phyloP scores from a whole-genome alignment of 2,113 vertebrate genomes.

The Aptenodytes patagonicus region DNA sequence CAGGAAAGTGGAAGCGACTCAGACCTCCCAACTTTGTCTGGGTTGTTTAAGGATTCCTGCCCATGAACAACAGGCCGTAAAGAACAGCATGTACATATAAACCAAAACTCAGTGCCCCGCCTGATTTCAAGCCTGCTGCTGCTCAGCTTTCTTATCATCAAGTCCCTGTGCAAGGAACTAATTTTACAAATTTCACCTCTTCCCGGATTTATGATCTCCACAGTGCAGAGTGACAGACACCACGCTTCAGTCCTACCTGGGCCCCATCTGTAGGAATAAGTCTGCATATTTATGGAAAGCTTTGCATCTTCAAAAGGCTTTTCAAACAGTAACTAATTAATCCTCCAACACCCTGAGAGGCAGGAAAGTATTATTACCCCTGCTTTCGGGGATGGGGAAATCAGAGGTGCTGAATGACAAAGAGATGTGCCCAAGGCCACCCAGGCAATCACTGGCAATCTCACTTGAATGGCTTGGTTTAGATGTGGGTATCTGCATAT shows the following conservation, averaged over 20 bases:
- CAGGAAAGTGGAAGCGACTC: neutral
- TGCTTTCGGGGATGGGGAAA: conserved; percentile 32
- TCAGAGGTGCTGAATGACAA: conserved; percentile 41
- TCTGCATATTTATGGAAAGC: neutral
- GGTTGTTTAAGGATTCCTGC: neutral
- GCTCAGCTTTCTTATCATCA: neutral
- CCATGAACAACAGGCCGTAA: neutral
- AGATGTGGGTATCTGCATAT: neutral
- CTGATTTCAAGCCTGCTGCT: neutral
- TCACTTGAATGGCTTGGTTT: neutral
- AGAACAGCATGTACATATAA: neutral
- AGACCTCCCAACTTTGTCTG: neutral
- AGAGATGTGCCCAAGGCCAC: conserved; percentile 45
- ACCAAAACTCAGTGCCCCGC: neutral
- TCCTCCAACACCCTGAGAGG: neutral
- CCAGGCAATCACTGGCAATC: neutral
- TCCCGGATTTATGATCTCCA: neutral
- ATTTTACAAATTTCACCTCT: neutral
- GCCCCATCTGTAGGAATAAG: neutral
- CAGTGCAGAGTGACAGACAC: neutral
- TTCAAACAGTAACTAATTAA: conserved; percentile 42
- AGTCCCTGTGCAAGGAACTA: neutral
- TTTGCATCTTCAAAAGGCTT: conserved; percentile 42
- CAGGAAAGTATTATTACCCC: neutral
- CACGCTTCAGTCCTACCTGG: neutral